phyloP scores from a whole-genome alignment of 2,888 invertebrate genomes.

The Lampropteryx suffumata region DNA sequence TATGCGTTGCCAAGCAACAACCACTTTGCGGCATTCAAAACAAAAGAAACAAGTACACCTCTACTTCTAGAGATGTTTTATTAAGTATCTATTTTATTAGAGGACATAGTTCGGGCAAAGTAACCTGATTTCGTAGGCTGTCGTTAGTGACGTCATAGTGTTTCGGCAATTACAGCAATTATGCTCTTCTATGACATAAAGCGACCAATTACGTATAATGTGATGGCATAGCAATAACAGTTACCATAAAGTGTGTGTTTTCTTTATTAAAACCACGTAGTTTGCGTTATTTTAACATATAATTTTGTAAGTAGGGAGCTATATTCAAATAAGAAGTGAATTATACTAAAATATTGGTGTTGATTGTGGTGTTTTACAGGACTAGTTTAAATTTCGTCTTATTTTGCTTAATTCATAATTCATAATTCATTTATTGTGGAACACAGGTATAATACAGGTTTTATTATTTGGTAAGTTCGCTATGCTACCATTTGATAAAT shows the following conservation, averaged over 20 bases:
- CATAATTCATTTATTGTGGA: too few relatives aligned
- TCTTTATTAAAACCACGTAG: neutral
- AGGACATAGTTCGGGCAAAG: constrained; percentile 1
- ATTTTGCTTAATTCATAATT: too few relatives aligned
- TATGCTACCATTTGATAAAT: too few relatives aligned
- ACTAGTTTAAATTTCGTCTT: too few relatives aligned
- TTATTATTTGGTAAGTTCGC: too few relatives aligned
- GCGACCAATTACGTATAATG: constrained; percentile 11
- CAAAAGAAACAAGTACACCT: constrained; percentile 14
- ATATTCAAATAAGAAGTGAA: too few relatives aligned
- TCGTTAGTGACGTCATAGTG: constrained; percentile 25
- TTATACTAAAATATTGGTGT: too few relatives aligned
- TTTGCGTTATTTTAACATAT: too few relatives aligned
- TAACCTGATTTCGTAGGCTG: constrained; percentile 20
- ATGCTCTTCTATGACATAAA: constrained; percentile 12
- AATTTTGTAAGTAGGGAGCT: too few relatives aligned
- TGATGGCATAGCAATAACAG: constrained; percentile 6
- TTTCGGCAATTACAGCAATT: constrained; percentile 19
- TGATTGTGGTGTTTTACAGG: too few relatives aligned
- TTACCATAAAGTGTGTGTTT: neutral
- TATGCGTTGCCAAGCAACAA: constrained; percentile 26
- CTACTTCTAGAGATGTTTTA: too few relatives aligned
- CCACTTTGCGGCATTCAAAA: constrained; percentile 7
- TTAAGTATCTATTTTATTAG: neutral
- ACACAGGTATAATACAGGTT: too few relatives aligned